Conservation (phyloP, 92 coral and sea anemone genomes). For the Zoanthus sansibaricus region DNA sequence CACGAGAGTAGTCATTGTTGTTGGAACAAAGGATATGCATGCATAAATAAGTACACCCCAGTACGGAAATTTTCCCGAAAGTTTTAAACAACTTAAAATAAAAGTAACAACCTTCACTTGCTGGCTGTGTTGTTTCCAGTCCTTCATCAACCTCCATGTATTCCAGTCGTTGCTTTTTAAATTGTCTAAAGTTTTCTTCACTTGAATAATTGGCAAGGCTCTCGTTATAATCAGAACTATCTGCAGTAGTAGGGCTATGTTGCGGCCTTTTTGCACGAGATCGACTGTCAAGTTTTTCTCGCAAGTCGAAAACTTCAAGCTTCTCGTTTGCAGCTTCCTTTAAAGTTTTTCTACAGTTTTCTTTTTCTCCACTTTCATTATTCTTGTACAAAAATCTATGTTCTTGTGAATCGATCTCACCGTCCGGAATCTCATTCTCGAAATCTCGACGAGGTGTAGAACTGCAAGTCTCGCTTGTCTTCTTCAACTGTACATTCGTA, state of each 20-base stretch:
- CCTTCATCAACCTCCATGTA: conserved; percentile 23
- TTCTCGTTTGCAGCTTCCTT: not conserved
- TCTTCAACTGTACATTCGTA: not conserved
- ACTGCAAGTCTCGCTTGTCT: not conserved
- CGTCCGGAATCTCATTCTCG: not conserved
- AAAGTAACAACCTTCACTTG: not conserved
- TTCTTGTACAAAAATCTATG: not conserved
- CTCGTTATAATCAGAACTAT: not conserved
- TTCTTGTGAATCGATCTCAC: conserved; percentile 1
- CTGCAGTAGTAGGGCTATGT: not conserved
- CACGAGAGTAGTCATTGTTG: too few relatives aligned
- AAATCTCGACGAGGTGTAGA: not conserved
- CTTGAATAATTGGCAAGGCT: not conserved
- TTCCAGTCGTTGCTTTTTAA: conserved; percentile 35
- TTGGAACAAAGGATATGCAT: too few relatives aligned
- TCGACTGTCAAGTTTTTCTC: not conserved
- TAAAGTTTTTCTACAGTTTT: not conserved
- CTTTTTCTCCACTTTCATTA: not conserved
- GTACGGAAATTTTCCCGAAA: too few relatives aligned
- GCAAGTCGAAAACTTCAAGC: conserved; percentile 10
- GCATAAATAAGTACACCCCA: not conserved
- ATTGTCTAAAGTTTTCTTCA: not conserved
- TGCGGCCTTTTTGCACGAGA: conserved; percentile 2
- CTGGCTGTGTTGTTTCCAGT: not conserved
- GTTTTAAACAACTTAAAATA: not conserved